These are phyloP conservation scores for Anas platyrhynchos DNA, from an alignment of 2,113 vertebrate species.

Conservation along the genomic window DNA sequence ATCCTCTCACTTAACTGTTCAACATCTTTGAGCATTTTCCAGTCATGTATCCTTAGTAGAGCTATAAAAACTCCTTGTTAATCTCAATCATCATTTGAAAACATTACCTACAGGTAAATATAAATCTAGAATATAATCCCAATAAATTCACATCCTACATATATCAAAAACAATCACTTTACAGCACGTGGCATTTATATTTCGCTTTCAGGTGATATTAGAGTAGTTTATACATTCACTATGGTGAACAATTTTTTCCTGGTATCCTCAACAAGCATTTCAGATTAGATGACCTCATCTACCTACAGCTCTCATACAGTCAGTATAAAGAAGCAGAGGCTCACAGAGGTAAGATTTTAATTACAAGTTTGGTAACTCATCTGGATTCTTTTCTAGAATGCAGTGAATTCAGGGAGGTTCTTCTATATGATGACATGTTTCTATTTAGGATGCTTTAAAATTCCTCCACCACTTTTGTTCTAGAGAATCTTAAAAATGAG, in stretches of 20 bases:
- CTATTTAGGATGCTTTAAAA: constrained; percentile 35
- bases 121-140: neutral
- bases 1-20: neutral
- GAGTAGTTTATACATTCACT: neutral
- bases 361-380: neutral
- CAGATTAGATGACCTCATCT: neutral
- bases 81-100: neutral
- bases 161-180: neutral
- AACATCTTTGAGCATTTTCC: neutral
- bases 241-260: neutral
- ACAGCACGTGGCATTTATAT: neutral
- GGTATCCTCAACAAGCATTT: neutral
- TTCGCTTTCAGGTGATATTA: constrained; percentile 44
- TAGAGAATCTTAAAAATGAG: constrained; percentile 40
- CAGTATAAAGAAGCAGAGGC: neutral
- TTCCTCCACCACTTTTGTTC: constrained; percentile 26
- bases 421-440: neutral
- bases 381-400: neutral
- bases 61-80: neutral
- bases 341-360: neutral
- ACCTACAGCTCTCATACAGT: neutral
- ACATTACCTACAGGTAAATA: neutral
- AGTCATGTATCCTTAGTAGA: neutral
- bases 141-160: neutral
- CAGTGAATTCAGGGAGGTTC: neutral